Conservation (phyloP, 1,140 invertebrate genomes). For the Leptopilina clavipes region DNA sequence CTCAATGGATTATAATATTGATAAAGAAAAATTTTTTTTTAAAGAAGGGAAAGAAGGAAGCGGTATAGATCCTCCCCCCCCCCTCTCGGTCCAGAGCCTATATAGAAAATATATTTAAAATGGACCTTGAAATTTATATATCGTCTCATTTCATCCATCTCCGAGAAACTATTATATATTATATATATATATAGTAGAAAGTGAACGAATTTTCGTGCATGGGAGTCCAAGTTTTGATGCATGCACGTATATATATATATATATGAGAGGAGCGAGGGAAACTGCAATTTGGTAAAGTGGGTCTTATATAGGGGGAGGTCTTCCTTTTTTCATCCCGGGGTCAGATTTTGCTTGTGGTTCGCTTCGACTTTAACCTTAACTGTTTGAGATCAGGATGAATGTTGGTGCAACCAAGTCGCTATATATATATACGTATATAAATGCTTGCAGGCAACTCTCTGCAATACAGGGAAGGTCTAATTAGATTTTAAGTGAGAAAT, state of each 20-base stretch:
- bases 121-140: background rate
- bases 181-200: background rate
- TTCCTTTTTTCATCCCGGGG: slow-evolving; percentile 65
- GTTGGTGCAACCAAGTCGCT: background rate
- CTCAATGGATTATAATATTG: no score
- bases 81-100: no score
- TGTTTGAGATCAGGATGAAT: slow-evolving; percentile 45
- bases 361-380: slow-evolving; percentile 51
- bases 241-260: no score
- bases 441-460: slow-evolving; percentile 42
- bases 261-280: slow-evolving; percentile 58
- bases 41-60: no score
- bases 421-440: no score
- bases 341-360: slow-evolving; percentile 61
- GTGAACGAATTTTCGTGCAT: slow-evolving; percentile 19
- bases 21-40: no score
- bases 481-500: slow-evolving; percentile 76
- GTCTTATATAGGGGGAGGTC: slow-evolving; percentile 57
- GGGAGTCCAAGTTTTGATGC: slow-evolving; percentile 47
- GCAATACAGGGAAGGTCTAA: slow-evolving; percentile 64
- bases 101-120: no score
- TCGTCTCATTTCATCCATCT: background rate
- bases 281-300: slow-evolving; percentile 72
- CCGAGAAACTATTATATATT: slow-evolving; percentile 13
- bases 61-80: no score